Conservation (phyloP, 2,888 invertebrate species). For the Timema cristinae region DNA sequence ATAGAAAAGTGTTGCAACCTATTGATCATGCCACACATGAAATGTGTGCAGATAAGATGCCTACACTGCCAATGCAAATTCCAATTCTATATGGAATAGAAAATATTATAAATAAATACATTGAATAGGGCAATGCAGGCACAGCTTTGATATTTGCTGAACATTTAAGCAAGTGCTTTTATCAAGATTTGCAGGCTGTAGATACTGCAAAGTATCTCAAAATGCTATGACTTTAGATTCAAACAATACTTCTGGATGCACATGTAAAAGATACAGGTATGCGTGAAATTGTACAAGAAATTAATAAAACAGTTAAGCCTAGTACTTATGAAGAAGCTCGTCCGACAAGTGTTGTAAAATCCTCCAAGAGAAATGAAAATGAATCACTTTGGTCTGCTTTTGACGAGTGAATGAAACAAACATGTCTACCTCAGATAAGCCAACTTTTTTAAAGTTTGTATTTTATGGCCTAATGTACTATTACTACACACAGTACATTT, state of each 20-base stretch:
- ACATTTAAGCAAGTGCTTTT: neutral
- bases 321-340: neutral
- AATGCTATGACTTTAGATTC: constrained; percentile 15
- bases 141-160: neutral
- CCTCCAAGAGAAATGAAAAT: too few species aligned
- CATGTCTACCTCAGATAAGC: too few species aligned
- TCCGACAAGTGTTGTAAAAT: too few species aligned
- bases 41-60: constrained; percentile 10
- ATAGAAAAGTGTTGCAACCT: constrained; percentile 10
- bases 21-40: constrained; percentile 6
- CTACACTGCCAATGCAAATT: constrained; percentile 15
- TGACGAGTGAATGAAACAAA: too few species aligned
- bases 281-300: neutral
- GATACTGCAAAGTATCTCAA: neutral
- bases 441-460: too few species aligned
- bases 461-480: too few species aligned
- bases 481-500: too few species aligned
- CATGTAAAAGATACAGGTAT: neutral
- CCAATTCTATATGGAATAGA: constrained; percentile 14
- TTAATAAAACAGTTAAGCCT: neutral
- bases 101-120: neutral
- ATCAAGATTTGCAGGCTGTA: neutral
- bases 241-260: neutral
- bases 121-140: neutral
- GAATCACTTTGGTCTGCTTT: too few species aligned